phyloP scores from a whole-genome alignment of 2,797 vertebrate genomes.

The Bradypus variegatus region DNA sequence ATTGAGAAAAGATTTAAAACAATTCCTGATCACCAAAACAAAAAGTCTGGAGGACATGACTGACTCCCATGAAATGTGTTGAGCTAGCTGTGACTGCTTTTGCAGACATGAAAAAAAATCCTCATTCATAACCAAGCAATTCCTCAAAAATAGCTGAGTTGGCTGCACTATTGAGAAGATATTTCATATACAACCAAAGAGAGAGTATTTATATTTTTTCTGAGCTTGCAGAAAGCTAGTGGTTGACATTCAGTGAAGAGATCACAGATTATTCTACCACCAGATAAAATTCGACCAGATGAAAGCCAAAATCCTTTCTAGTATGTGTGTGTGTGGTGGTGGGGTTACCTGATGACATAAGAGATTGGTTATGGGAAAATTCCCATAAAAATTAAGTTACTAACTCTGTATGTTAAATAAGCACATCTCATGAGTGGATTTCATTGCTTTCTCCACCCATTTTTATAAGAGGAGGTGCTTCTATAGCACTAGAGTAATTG shows the following conservation, averaged over 20 bases:
- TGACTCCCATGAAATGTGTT: background rate
- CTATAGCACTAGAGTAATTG: background rate
- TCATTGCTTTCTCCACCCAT: background rate
- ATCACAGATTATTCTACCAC: slow-evolving; percentile 12
- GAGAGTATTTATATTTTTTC: slow-evolving; percentile 39
- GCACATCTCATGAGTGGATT: background rate
- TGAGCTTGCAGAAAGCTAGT: slow-evolving; percentile 46
- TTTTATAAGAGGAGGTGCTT: background rate
- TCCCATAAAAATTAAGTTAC: background rate
- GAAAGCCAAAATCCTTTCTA: background rate
- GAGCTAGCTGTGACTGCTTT: background rate
- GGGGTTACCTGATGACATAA: background rate
- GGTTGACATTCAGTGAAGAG: slow-evolving; percentile 23
- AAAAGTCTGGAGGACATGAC: background rate
- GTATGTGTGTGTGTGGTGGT: background rate
- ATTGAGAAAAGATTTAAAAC: background rate
- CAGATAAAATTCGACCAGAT: slow-evolving; percentile 4
- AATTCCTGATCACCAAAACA: background rate
- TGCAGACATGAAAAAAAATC: background rate
- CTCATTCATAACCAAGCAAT: background rate
- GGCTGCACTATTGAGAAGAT: background rate
- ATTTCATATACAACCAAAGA: slow-evolving; percentile 29
- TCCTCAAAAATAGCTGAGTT: slow-evolving; percentile 35
- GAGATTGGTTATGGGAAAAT: background rate
- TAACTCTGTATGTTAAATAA: background rate